phyloP scores from a whole-genome alignment of 1,140 invertebrate species.

The Drosophila sp. region DNA sequence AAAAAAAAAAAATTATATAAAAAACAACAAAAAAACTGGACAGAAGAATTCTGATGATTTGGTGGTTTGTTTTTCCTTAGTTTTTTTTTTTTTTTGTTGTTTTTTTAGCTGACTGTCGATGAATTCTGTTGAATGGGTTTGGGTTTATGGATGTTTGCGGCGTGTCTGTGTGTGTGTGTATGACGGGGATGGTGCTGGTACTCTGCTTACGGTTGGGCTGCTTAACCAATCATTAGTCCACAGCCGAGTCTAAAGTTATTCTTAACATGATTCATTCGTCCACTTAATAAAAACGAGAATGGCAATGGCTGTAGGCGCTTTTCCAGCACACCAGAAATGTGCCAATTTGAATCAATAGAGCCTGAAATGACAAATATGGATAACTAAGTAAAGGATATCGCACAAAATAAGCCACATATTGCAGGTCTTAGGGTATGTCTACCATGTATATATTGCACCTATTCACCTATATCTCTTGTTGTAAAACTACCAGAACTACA shows the following conservation, averaged over 20 bases:
- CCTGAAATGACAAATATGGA: conserved; percentile 84
- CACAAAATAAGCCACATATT: neutral
- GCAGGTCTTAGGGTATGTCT: too few species aligned
- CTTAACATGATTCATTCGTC: conserved; percentile 95
- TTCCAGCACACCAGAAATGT: conserved; percentile 95
- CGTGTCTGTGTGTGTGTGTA: conserved; percentile 18
- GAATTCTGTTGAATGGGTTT: neutral
- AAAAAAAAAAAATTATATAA: neutral
- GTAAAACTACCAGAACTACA: too few species aligned
- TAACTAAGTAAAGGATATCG: conserved; percentile 12
- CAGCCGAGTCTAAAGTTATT: conserved; percentile 94
- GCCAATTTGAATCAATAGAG: conserved; percentile 97
- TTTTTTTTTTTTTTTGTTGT: conserved; percentile 17
- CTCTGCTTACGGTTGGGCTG: conserved; percentile 7
- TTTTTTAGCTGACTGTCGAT: conserved; percentile 24
- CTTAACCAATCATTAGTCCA: conserved; percentile 93
- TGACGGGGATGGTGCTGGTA: conserved; percentile 23
- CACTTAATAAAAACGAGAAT: conserved; percentile 96
- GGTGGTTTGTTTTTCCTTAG: neutral
- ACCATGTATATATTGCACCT: too few species aligned
- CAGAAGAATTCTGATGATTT: conserved; percentile 6
- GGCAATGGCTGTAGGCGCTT: conserved; percentile 96
- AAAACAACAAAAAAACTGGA: neutral
- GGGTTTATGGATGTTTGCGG: conserved; percentile 23
- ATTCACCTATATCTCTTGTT: too few species aligned